Evolutionary conservation across 2,113 vertebrate genomes (phyloP).

Genomic region (Anhinga anhinga): DNA sequence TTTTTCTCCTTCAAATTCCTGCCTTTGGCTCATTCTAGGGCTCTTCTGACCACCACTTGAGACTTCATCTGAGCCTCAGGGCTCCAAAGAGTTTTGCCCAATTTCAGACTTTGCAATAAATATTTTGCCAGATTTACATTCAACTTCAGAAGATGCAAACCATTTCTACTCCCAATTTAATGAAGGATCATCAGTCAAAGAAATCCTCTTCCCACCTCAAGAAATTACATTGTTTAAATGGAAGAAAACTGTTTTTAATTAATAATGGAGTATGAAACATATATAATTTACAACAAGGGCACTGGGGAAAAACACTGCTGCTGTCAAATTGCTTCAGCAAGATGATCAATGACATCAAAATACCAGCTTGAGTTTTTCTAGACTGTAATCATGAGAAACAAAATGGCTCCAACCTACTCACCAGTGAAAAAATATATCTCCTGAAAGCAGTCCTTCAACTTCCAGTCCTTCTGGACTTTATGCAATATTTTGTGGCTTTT

Average conservation of each 20-base stretch:
- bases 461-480: neutral
- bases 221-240: neutral
- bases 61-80: neutral
- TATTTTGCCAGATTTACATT: neutral
- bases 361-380: neutral
- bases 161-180: neutral
- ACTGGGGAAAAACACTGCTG: neutral
- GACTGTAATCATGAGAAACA: neutral
- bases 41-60: neutral
- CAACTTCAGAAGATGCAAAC: neutral
- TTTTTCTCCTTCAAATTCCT: neutral
- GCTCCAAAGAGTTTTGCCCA: neutral
- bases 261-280: neutral
- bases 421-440: neutral
- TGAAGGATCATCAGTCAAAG: neutral
- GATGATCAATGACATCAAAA: neutral
- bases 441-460: neutral
- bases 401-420: neutral
- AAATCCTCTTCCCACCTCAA: neutral
- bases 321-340: neutral
- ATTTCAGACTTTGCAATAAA: neutral
- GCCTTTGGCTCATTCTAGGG: neutral
- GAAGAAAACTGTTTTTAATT: neutral
- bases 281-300: neutral
- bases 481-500: slow-evolving; percentile 3